Base-by-base conservation (phyloP, 2,888 invertebrate species). In the Agrotis puta region DNA sequence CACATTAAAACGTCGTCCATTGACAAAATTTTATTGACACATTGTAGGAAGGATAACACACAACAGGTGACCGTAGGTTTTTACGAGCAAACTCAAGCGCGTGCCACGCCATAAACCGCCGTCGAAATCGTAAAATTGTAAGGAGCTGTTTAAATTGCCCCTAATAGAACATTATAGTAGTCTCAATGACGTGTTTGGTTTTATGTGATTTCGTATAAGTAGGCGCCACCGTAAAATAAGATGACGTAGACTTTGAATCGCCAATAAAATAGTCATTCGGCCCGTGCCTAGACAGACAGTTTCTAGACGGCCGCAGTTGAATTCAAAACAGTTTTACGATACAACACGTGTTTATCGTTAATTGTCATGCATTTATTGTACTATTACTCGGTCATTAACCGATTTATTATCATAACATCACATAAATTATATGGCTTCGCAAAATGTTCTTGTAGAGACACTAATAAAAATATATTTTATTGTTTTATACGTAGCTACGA, bases 1-100 rank as follows among this genome's bases (percentile, higher is more conserved):
- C 92, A 88, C 90, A 93, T 93, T 93, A 93, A 93, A 93, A 91
- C 87, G 89, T 88, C 90, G 89, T 87, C 90, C 93, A 94, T 93
- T 94, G 94, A 93, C 92, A 88, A 92, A 92, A 91, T 92, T 93
- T 93, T 93, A 94, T 93, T 91, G 92, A 90, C 91, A 92, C 89
- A 91, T 90, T 90, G 90, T 89, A 89, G 90, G 83, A 86, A 89
- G 89, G 89, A 90, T 90, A 90, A 88, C 89, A 88, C 83, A 92
- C 94, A 94, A 94, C 95, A 95, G 95, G 95, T 95, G 95, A 95
- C 95, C 94, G 92, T 89, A 91, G 90, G 90, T 94, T 94, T 92
- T 93, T 95, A 95, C 93, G 94, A 93, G 87, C 92, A 84, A 88
- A 90, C 85, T 88, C 84, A 87, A 88, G 90, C 93, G 91, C 92